Percentiles rank a stretch among this genome's conserved stretches.
These are phyloP conservation scores for Drosophila micromelanica DNA, from an alignment of 1,140 invertebrate species.

Conservation along the genomic window DNA sequence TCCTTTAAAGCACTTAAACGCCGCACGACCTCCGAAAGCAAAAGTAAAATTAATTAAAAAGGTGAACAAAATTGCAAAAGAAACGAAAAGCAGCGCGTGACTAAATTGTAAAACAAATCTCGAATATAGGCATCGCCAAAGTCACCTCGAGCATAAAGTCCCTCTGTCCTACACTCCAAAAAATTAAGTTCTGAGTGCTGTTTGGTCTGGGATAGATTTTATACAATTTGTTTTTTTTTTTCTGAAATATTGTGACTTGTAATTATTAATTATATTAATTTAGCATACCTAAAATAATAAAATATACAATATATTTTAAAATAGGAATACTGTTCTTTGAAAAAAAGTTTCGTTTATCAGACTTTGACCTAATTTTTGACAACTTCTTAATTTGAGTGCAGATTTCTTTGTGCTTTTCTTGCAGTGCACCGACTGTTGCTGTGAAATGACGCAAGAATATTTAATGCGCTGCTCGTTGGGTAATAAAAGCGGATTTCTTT, in stretches of 20 bases:
- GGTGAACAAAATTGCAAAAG: slow-evolving; percentile 44
- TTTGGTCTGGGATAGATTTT: too few species aligned
- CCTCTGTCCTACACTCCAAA: not conserved
- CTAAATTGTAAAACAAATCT: slow-evolving; percentile 50
- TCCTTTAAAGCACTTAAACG: slow-evolving; percentile 62
- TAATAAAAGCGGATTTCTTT: slow-evolving; percentile 76
- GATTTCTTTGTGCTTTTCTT: not conserved
- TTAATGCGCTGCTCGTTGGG: slow-evolving; percentile 64
- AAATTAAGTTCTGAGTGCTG: too few species aligned
- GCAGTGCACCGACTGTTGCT: slow-evolving; percentile 10
- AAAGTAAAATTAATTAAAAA: slow-evolving; percentile 77
- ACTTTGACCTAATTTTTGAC: not conserved
- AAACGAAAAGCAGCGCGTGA: slow-evolving; percentile 68
- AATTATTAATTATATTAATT: too few species aligned
- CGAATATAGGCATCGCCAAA: not conserved
- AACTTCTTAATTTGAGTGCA: not conserved
- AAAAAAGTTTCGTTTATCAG: too few species aligned
- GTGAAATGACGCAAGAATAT: slow-evolving; percentile 75
- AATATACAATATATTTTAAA: not conserved
- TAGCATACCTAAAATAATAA: too few species aligned
- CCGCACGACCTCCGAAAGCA: slow-evolving; percentile 18
- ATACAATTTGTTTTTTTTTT: not conserved
- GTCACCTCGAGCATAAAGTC: not conserved
- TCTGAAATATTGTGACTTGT: too few species aligned
- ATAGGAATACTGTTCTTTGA: not conserved